These are phyloP conservation scores for Eurystomus gularis DNA, from an alignment of 2,113 vertebrate species.

Conservation along the genomic window DNA sequence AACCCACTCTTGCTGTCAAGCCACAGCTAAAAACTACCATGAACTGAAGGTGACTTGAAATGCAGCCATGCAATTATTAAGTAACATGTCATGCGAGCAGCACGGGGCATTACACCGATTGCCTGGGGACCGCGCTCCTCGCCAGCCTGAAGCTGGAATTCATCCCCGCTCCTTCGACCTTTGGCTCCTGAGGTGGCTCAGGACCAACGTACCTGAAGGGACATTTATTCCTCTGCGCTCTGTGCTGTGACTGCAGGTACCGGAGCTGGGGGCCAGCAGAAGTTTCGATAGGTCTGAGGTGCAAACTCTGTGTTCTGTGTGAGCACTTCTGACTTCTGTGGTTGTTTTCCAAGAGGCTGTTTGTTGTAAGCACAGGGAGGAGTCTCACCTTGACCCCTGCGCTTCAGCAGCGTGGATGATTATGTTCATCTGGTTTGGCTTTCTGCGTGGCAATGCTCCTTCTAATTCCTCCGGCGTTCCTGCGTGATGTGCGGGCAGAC, in stretches of 20 bases:
- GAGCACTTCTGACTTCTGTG: neutral
- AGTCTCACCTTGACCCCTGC: neutral
- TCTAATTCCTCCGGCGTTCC: neutral
- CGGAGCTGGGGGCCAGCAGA: neutral
- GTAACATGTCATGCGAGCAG: conserved; percentile 16
- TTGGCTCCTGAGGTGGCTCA: neutral
- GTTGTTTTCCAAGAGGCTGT: neutral
- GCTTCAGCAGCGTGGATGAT: neutral
- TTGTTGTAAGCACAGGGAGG: neutral
- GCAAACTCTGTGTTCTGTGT: neutral
- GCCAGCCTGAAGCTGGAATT: neutral
- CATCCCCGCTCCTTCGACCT: neutral
- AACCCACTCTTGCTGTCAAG: conserved; percentile 4
- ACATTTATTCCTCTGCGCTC: neutral
- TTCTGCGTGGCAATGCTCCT: neutral
- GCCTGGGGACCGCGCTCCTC: neutral
- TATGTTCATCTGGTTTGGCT: neutral
- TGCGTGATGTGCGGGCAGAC: neutral
- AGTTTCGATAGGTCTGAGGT: neutral
- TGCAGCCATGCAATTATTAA: neutral
- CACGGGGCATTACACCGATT: neutral
- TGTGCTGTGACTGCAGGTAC: neutral
- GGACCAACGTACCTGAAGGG: neutral
- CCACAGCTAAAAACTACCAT: neutral
- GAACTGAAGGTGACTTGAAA: conserved; percentile 38